Conservation (phyloP, 2,113 vertebrate genomes). For the Eulemur rufifrons region DNA sequence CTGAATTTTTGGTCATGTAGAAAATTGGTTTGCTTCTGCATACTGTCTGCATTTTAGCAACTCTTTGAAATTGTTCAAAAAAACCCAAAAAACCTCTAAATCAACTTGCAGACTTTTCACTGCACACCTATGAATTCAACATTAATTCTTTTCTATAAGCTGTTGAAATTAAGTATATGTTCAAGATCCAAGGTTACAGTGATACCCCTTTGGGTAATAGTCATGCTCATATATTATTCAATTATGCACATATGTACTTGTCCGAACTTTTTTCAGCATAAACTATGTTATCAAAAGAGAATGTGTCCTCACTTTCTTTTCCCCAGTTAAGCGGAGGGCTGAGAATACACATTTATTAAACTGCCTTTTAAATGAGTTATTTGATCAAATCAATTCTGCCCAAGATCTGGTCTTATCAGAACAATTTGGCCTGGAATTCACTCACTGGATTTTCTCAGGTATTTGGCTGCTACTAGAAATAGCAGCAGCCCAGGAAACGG, state of each 20-base stretch:
- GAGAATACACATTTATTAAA: neutral
- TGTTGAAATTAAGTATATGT: constrained; percentile 44
- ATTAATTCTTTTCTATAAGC: constrained; percentile 1
- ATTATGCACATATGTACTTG: neutral
- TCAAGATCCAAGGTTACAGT: neutral
- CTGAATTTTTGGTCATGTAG: neutral
- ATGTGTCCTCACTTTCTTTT: neutral
- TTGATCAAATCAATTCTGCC: neutral
- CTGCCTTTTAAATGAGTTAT: neutral
- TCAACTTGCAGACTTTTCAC: neutral
- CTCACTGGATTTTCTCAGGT: constrained; percentile 37
- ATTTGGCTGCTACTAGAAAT: neutral
- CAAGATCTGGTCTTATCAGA: neutral
- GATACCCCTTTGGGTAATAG: neutral
- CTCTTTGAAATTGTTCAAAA: constrained; percentile 1
- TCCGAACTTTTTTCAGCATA: neutral
- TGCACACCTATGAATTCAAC: neutral
- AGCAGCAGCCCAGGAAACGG: constrained; percentile 1
- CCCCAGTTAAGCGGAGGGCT: neutral
- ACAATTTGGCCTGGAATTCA: neutral
- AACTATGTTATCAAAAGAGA: constrained; percentile 19
- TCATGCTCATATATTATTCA: neutral
- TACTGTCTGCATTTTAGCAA: neutral
- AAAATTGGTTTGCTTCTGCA: neutral
- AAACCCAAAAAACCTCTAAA: neutral